These are phyloP conservation scores for Operophtera brumata DNA, from an alignment of 2,888 invertebrate genomes.

Conservation along the genomic window DNA sequence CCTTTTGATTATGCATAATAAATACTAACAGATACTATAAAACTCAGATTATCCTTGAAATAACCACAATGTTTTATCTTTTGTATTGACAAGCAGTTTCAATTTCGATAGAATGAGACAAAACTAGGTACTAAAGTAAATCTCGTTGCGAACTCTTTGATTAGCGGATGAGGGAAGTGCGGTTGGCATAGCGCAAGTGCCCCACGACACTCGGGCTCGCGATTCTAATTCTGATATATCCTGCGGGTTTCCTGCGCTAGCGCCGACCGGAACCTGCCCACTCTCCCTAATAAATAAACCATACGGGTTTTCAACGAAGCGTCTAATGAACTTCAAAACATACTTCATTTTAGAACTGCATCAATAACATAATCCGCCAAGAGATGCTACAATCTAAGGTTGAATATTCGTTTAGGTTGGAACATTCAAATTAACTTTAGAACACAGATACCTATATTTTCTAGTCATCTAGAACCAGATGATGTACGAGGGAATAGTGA, in stretches of 20 bases:
- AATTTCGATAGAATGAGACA: no score
- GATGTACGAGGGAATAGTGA: not conserved
- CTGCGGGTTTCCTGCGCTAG: conserved; percentile 62
- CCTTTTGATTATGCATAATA: no score
- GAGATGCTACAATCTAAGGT: not conserved
- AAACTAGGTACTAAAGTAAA: no score
- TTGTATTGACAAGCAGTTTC: no score
- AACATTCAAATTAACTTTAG: not conserved
- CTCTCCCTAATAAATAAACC: conserved; percentile 62
- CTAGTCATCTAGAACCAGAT: not conserved
- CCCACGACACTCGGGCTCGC: conserved; percentile 58
- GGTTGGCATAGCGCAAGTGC: conserved; percentile 59
- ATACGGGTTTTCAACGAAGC: conserved; percentile 36
- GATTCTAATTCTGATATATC: conserved; percentile 73
- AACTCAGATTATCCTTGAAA: no score
- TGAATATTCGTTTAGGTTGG: not conserved
- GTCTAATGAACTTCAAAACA: conserved; percentile 39
- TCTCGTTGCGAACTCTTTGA: conserved; percentile 20
- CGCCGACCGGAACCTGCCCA: conserved; percentile 57
- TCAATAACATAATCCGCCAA: not conserved
- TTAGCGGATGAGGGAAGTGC: conserved; percentile 62
- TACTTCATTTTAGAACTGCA: conserved; percentile 7
- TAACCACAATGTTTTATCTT: no score
- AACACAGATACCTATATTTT: not conserved
- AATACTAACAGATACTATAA: no score